phyloP scores from a whole-genome alignment of 2,113 vertebrate species.

The Macrotus californicus region DNA sequence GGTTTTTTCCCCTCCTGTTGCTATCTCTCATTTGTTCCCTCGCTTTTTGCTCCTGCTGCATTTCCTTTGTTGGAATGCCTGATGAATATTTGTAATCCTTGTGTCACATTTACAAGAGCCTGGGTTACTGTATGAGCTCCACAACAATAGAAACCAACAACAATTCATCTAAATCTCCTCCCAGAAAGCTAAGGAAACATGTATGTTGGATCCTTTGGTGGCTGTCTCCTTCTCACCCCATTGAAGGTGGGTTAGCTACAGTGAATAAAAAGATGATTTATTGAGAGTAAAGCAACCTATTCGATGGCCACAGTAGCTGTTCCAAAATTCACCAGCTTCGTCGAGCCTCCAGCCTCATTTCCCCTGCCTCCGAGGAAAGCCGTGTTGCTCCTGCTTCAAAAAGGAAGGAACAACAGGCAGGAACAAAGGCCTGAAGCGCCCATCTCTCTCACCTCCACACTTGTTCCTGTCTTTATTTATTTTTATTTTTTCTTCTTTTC shows the following conservation, averaged over 20 bases:
- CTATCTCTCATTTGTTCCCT: neutral
- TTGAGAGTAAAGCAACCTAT: neutral
- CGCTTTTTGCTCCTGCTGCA: neutral
- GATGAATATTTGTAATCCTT: conserved; percentile 36
- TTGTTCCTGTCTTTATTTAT: neutral
- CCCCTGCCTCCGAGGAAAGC: neutral
- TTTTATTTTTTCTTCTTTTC: neutral
- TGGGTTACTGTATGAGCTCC: neutral
- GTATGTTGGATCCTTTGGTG: neutral
- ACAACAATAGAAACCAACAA: conserved; percentile 1
- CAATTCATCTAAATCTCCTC: neutral
- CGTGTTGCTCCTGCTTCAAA: neutral
- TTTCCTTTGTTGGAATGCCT: conserved; percentile 36
- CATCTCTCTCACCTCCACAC: neutral
- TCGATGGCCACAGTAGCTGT: neutral
- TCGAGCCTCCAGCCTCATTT: neutral
- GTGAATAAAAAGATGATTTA: neutral
- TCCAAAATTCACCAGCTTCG: neutral
- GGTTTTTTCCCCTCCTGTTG: neutral
- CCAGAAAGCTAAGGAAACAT: neutral
- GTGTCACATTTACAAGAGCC: neutral
- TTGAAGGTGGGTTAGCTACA: neutral
- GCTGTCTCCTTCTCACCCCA: neutral
- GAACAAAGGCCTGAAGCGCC: neutral
- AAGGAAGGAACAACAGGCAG: neutral